Evolutionary conservation across 37 sponge, comb jelly and placozoan species (phyloP).

Genomic region (Eunapius fragilis): DNA sequence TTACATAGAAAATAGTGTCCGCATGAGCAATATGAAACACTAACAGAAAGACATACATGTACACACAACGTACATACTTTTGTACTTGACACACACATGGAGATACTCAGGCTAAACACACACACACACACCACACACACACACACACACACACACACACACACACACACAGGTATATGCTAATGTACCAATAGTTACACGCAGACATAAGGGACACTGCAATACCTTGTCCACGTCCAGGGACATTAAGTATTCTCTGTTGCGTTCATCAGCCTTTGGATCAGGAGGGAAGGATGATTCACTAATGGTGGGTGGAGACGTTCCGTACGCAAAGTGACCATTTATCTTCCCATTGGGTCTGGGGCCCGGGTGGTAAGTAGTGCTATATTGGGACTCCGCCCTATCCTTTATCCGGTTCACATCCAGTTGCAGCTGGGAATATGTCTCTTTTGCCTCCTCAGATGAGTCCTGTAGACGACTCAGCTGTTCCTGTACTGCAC

Average conservation of each 20-base stretch:
- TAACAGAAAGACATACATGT: not conserved
- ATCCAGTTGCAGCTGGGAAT: not conserved
- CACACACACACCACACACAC: conserved; percentile 25
- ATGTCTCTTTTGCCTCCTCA: not conserved
- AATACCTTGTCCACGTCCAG: not conserved
- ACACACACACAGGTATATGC: conserved; percentile 10
- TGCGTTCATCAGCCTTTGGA: not conserved
- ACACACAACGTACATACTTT: not conserved
- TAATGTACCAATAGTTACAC: not conserved
- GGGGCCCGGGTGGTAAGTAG: not conserved
- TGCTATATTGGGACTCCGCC: not conserved
- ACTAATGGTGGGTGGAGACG: not conserved
- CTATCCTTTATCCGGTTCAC: not conserved
- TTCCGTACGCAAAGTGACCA: not conserved
- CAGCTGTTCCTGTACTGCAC: not conserved
- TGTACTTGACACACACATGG: not conserved
- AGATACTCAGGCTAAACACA: not conserved
- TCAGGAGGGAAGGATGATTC: not conserved
- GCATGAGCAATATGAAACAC: not conserved
- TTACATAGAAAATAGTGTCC: not conserved
- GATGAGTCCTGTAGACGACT: not conserved
- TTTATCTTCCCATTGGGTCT: not conserved
- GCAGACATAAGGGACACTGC: conserved; percentile 4
- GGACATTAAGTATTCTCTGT: not conserved
- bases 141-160: conserved; percentile 7